phyloP scores from a whole-genome alignment of 2,797 vertebrate species.

The Toxotes lorentzi region DNA sequence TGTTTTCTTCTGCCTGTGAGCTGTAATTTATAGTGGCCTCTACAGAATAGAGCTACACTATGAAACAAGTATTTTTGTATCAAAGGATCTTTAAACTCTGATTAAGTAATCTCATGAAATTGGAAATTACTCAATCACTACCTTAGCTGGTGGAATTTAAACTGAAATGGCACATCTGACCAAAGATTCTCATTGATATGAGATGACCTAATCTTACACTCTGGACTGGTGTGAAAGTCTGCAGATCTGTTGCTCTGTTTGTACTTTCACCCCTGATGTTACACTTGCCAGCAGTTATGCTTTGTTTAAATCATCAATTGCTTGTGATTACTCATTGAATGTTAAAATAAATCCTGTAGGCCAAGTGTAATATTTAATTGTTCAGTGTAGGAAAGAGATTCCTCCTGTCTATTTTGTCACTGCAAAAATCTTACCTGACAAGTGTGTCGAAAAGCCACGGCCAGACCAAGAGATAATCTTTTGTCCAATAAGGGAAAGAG shows the following conservation, averaged over 20 bases:
- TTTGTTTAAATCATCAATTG: neutral
- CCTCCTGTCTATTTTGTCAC: neutral
- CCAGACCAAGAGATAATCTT: neutral
- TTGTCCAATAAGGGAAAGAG: neutral
- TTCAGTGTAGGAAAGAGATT: neutral
- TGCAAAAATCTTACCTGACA: neutral
- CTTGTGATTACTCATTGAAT: neutral
- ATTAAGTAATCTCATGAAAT: neutral
- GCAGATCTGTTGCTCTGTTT: conserved; percentile 15
- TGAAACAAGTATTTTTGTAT: conserved; percentile 13
- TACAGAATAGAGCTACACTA: conserved; percentile 5
- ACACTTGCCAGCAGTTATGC: neutral
- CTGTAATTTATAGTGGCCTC: conserved; percentile 39
- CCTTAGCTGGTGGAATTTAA: neutral
- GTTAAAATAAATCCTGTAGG: neutral
- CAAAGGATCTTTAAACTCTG: neutral
- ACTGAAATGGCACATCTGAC: neutral
- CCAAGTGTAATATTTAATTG: neutral
- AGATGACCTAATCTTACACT: conserved; percentile 14
- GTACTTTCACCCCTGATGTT: conserved; percentile 55
- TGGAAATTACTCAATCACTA: neutral
- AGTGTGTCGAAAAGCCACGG: neutral
- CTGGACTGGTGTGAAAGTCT: conserved; percentile 47
- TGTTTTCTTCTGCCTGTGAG: conserved; percentile 14
- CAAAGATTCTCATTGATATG: conserved; percentile 33